Percentiles rank a stretch among this genome's conserved stretches.
phyloP scores from a whole-genome alignment of 2,113 vertebrate genomes.

The Aptenodytes forsteri region DNA sequence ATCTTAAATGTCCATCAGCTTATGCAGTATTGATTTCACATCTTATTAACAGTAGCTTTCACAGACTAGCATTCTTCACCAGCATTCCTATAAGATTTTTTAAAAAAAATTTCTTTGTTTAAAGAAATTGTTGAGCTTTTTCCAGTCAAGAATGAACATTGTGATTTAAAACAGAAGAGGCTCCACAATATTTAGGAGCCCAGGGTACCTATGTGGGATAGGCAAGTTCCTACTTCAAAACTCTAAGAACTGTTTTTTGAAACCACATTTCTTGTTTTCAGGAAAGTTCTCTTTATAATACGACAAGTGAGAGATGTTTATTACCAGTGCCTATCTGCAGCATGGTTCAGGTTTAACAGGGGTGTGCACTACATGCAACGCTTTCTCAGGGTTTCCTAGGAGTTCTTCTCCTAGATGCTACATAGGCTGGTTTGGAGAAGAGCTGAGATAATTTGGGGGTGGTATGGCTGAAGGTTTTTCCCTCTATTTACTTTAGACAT shows the following conservation, averaged over 20 bases:
- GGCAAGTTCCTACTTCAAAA: background rate
- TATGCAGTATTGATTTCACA: background rate
- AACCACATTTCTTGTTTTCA: background rate
- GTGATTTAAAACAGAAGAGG: background rate
- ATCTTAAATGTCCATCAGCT: background rate
- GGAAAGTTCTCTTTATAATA: background rate
- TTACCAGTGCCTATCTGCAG: background rate
- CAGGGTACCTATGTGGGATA: background rate
- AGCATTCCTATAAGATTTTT: background rate
- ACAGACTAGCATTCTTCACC: background rate
- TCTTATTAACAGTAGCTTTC: background rate
- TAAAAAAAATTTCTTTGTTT: background rate
- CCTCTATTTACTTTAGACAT: background rate
- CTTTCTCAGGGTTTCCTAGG: background rate
- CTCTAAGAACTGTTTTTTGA: background rate
- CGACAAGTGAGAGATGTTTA: background rate
- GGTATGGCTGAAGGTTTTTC: background rate
- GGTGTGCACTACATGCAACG: fast-evolving
- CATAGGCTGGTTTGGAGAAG: background rate
- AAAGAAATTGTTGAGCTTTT: background rate
- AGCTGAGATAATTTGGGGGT: background rate
- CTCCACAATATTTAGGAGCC: background rate
- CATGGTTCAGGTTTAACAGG: background rate
- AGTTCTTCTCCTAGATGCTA: background rate
- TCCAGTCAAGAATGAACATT: background rate